These are phyloP conservation scores for Agrochola lota DNA, from an alignment of 2,888 invertebrate species.

Conservation along the genomic window DNA sequence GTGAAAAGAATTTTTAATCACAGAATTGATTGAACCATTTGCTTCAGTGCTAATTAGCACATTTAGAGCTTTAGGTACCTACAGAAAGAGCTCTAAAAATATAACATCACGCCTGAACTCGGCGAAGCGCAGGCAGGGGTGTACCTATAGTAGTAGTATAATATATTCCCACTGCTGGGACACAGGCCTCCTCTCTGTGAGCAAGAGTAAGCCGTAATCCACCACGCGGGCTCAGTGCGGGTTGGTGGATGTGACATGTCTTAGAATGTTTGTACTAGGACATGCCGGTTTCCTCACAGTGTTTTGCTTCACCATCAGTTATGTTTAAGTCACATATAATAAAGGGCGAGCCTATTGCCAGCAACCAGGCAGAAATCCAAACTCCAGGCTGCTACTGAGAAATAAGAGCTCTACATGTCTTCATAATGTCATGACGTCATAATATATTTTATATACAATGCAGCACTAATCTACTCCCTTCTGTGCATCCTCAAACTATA, in stretches of 20 bases:
- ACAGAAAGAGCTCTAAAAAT: not conserved
- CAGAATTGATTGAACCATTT: not conserved
- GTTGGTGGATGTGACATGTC: no score
- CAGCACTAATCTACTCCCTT: not conserved
- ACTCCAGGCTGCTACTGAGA: not conserved
- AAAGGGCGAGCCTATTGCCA: not conserved
- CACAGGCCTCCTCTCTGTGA: no score
- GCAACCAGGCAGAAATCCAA: not conserved
- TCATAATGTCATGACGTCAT: no score
- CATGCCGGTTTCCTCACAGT: no score
- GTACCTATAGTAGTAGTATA: not conserved
- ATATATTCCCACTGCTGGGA: no score
- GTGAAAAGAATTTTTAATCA: conserved; percentile 14
- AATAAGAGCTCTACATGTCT: not conserved
- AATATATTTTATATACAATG: no score
- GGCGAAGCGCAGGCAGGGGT: not conserved
- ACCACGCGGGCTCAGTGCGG: no score
- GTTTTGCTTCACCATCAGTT: no score
- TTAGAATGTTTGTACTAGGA: no score
- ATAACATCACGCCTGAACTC: not conserved
- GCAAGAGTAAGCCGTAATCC: no score
- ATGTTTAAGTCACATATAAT: no score
- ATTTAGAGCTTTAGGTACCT: not conserved
- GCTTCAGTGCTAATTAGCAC: not conserved
- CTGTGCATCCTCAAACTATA: not conserved